phyloP scores from a whole-genome alignment of 2,888 invertebrate species.

The Stictocephala bisonia region DNA sequence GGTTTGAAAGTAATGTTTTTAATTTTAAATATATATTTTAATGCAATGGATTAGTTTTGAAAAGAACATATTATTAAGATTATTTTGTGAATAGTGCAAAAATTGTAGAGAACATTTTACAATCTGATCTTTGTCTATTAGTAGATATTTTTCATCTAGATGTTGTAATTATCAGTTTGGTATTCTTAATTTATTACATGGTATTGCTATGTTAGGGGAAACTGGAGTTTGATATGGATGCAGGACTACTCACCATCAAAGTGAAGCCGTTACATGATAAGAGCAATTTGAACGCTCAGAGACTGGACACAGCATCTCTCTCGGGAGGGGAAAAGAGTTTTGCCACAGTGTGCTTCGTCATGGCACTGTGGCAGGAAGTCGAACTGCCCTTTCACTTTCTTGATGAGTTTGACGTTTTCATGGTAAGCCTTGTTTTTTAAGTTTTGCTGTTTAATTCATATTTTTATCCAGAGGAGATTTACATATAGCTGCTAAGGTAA shows the following conservation, averaged over 20 bases:
- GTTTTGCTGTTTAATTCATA: not conserved
- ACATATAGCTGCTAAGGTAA: no score
- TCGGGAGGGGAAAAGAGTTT: slow-evolving; percentile 97
- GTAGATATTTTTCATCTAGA: not conserved
- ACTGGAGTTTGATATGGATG: slow-evolving; percentile 66
- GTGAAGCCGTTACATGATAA: slow-evolving; percentile 69
- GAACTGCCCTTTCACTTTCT: slow-evolving; percentile 93
- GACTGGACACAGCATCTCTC: slow-evolving; percentile 73
- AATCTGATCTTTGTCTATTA: no score
- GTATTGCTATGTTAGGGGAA: slow-evolving; percentile 59
- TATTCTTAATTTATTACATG: not conserved
- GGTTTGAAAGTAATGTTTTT: no score
- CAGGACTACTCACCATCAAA: slow-evolving; percentile 67
- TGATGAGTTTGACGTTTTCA: slow-evolving; percentile 97
- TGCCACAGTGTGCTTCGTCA: slow-evolving; percentile 90
- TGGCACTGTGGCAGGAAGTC: slow-evolving; percentile 93
- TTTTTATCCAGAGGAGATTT: not conserved
- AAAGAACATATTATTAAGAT: no score
- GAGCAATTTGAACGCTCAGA: slow-evolving; percentile 63
- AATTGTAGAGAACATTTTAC: no score
- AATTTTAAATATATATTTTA: no score
- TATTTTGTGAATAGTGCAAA: no score
- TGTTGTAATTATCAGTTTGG: not conserved
- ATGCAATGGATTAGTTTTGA: no score
- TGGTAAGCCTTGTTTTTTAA: slow-evolving; percentile 70